phyloP scores from a whole-genome alignment of 2,888 invertebrate species.

The Matsumyia berberina region DNA sequence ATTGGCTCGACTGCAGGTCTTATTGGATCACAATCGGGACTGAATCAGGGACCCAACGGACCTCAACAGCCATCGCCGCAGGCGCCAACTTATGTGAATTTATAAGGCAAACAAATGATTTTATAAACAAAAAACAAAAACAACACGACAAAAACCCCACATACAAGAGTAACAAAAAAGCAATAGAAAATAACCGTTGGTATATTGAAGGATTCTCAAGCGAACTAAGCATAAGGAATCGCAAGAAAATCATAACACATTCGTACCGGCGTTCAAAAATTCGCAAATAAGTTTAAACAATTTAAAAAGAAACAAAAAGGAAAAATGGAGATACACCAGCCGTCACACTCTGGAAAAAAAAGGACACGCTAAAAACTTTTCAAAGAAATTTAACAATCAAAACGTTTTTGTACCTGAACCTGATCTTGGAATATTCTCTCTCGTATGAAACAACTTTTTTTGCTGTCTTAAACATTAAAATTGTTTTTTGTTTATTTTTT shows the following conservation, averaged over 20 bases:
- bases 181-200: background rate
- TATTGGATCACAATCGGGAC: slow-evolving; percentile 67
- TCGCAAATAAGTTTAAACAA: no score
- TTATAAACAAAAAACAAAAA: slow-evolving; percentile 15
- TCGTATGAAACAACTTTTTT: slow-evolving; percentile 72
- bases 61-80: slow-evolving; percentile 87
- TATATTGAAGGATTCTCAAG: slow-evolving; percentile 6
- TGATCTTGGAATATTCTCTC: slow-evolving; percentile 64
- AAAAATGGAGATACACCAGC: slow-evolving; percentile 15
- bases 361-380: background rate
- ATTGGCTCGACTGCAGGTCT: slow-evolving; percentile 76
- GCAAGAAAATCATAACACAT: no score
- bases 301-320: no score
- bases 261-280: no score
- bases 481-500: slow-evolving; percentile 38
- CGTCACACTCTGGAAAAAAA: slow-evolving; percentile 12
- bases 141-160: background rate
- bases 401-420: slow-evolving; percentile 73
- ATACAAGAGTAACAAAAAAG: background rate
- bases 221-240: no score
- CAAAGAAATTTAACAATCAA: slow-evolving; percentile 11
- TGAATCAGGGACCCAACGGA: slow-evolving; percentile 76
- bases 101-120: slow-evolving; percentile 82
- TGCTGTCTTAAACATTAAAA: slow-evolving; percentile 63
- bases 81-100: slow-evolving; percentile 97